A percentile compares a stretch with the other conserved stretches of the same genome.
phyloP scores from a whole-genome alignment of 1,140 invertebrate genomes.

The Drosophila pandora region DNA sequence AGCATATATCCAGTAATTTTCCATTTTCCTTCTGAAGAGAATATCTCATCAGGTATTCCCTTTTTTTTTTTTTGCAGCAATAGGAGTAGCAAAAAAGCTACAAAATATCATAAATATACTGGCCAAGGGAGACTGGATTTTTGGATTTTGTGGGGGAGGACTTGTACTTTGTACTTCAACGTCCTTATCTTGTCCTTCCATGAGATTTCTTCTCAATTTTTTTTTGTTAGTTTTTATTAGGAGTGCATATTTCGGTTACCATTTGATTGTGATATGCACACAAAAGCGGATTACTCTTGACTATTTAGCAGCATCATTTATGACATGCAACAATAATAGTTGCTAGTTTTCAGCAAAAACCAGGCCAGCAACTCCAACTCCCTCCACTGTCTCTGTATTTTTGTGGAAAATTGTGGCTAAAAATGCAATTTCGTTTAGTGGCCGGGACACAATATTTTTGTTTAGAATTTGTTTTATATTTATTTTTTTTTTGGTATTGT shows the following conservation, averaged over 20 bases:
- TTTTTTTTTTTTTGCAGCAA: not conserved
- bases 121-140: not conserved
- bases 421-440: constrained; percentile 75
- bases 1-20: not conserved
- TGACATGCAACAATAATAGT: constrained; percentile 75
- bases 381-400: not conserved
- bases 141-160: not conserved
- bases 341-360: not conserved
- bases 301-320: constrained; percentile 79
- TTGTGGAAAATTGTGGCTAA: not conserved
- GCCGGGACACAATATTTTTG: constrained; percentile 53
- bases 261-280: constrained; percentile 79
- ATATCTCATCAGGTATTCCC: constrained; percentile 17
- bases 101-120: constrained; percentile 3
- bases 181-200: constrained; percentile 1
- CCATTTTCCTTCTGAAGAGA: not conserved
- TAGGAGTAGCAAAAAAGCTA: not conserved
- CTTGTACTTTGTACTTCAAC: not conserved
- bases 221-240: not conserved
- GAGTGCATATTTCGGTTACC: constrained; percentile 26
- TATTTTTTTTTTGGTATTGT: constrained; percentile 51
- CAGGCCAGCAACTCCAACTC: not conserved
- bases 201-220: not conserved
- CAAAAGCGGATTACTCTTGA: constrained; percentile 78
- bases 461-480: constrained; percentile 65